Base-by-base conservation (phyloP, 2,113 vertebrate genomes). In the Heterochromis multidens region DNA sequence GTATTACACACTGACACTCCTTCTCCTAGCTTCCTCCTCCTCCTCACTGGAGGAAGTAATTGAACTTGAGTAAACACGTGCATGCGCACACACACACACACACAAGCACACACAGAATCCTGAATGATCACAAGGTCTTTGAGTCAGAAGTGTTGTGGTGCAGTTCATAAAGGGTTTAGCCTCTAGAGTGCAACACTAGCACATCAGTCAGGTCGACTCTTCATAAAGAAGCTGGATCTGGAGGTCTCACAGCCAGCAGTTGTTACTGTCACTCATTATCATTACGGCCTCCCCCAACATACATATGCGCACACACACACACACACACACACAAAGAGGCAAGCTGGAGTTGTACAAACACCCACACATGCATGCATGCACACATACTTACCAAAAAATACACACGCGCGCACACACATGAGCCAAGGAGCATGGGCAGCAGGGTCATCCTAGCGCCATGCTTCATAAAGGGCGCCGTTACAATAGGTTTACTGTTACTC, bases 401-500 rank as follows among this genome's bases (percentile, higher is more conserved):
- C 43, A 78, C 89, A 84, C 92, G 87, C 89, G 88, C 82, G 72
- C 43, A 25, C 76, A 86, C 88, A 82, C 84, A 91, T 81, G 81
- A 90, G 89, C 85, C 79, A 88, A 77, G 87, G 89, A 94, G 93
- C 93, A 93, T 89, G 94, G 93, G 91, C 92, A 94, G 93, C 88
- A 90, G 93, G 92, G 92, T 93, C 93, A 94, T 88, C 89, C 90
- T 33, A 79, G 90, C 91, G 83, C 93, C 93, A 94, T 93, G 93
- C 93, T 91, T 93, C 91, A 94, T 94, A 95, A 94, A 94, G 93
- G 91, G 88, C 91, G 82, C 90, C 23, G 91, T 92, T 93, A 94
- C 94, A 94, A 94, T 91, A 94, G 93, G 94, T 93, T 92, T 95
- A 91, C 93, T 94, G 93, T 95, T 94, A 91, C 93, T 90, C 90